Base-by-base conservation (phyloP, 2,797 vertebrate species). In the Benthosema pterotum region DNA sequence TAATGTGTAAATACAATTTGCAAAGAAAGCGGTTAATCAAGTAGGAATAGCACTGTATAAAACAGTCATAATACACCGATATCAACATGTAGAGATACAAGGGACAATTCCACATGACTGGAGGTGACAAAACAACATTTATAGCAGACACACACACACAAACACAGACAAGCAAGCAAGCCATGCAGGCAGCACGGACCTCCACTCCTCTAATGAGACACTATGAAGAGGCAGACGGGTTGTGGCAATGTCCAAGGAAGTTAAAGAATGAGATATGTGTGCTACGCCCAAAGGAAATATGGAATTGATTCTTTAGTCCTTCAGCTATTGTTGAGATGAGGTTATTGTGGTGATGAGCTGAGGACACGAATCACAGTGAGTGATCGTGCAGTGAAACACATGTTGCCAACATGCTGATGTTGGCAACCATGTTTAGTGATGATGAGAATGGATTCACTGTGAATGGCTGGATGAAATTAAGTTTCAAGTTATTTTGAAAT, bases 211-310 rank as follows among this genome's bases (percentile, higher is more conserved):
- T 71, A 63, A 54, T 74, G 72, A 65, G 66, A 71, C 59, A 47
- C 71, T 67, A 74, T 74, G 75, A 70, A 66, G 75, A 59, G 55
- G 74, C 60, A 69, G 71, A 84, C 75, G 81, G 83, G 67, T 77
- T 78, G 74, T 70, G 61, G 67, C 65, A 69, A 71, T 78, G 79
- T 85, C 79, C 82, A 85, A 82, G 75, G 80, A 45, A 38, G 28
- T 62, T 15, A 18, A 16, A 46, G n/a, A 18, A 50, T 25, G 55
- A 13, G 14, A 46, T 22, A 13, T 46, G 17, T 52, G 50, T 19
- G 19, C 12, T 11, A 22, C 12, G 25, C 11, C 48, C 28, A 2
- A 46, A 32, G 4, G 2, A n/a, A 46, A 48, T 15, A 57, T 52
- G 28, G 5, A 28, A 32, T 32, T 32, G 28, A 32, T 32, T 32